These are phyloP conservation scores for Rhinoderma darwinii DNA, from an alignment of 2,113 vertebrate genomes.

Conservation along the genomic window DNA sequence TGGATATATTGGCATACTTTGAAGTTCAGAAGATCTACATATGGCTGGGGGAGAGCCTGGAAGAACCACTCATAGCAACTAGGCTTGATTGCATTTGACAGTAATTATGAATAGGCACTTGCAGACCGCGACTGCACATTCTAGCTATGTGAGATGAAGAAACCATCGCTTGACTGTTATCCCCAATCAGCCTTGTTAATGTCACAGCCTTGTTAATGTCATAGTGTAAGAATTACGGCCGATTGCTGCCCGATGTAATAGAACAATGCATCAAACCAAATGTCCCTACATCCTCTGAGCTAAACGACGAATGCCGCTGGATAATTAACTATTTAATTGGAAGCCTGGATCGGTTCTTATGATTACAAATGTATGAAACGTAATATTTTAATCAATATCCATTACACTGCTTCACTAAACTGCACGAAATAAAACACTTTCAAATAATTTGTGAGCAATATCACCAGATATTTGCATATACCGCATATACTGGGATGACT, in stretches of 20 bases:
- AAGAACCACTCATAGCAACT: conserved; percentile 32
- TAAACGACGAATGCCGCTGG: not conserved
- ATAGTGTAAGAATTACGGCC: conserved; percentile 2
- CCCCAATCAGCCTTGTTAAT: conserved; percentile 39
- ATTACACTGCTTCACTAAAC: conserved; percentile 20
- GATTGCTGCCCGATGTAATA: not conserved
- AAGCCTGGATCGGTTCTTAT: not conserved
- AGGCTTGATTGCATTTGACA: conserved; percentile 54
- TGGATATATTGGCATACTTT: conserved; percentile 52
- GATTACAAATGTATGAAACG: not conserved
- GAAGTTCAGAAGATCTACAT: conserved; percentile 53
- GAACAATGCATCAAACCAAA: conserved; percentile 3
- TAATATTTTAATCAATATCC: conserved; percentile 3
- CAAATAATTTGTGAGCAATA: conserved; percentile 1
- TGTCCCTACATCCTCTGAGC: not conserved
- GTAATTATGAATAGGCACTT: conserved; percentile 55
- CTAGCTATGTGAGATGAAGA: conserved; percentile 25
- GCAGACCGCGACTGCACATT: conserved; percentile 32
- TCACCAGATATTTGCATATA: not conserved
- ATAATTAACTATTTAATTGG: conserved; percentile 6
- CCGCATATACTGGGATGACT: not conserved
- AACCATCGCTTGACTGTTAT: conserved; percentile 36
- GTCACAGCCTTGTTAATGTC: conserved; percentile 13
- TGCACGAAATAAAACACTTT: not conserved
- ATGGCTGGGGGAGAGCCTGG: conserved; percentile 48